Percentiles rank a stretch among this genome's conserved stretches.
phyloP scores from a whole-genome alignment of 2,888 invertebrate genomes.

The Aleiodes testaceus region DNA sequence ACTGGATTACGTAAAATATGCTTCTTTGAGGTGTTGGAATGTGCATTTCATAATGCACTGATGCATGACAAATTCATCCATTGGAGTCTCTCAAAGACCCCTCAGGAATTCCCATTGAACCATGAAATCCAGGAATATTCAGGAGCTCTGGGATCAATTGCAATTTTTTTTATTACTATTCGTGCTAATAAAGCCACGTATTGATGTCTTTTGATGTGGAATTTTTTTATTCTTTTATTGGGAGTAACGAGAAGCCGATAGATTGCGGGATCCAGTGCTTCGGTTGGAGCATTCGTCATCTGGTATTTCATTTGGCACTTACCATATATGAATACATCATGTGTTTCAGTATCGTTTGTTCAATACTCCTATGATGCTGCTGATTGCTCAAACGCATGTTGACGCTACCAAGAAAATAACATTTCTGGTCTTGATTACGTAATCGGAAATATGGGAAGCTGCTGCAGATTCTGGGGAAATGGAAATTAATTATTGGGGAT shows the following conservation, averaged over 20 bases:
- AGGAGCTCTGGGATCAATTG: neutral
- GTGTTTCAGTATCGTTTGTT: conserved; percentile 16
- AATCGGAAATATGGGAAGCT: no score
- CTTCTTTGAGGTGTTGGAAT: neutral
- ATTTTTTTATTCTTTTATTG: neutral
- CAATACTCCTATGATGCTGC: neutral
- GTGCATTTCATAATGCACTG: conserved; percentile 19
- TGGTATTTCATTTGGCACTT: conserved; percentile 24
- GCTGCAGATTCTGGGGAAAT: no score
- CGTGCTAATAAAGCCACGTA: no score
- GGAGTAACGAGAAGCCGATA: neutral
- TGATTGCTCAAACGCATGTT: conserved; percentile 30
- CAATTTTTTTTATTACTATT: no score
- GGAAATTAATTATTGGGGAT: no score
- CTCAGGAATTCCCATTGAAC: neutral
- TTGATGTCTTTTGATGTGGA: no score
- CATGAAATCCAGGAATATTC: conserved; percentile 4
- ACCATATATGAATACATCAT: conserved; percentile 28
- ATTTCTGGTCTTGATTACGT: conserved; percentile 1
- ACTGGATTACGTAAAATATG: neutral
- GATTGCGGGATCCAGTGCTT: neutral
- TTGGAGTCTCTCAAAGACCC: neutral
- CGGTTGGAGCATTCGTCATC: neutral
- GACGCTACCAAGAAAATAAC: conserved; percentile 21
- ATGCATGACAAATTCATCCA: conserved; percentile 1